phyloP scores from a whole-genome alignment of 2,888 invertebrate species.

The Andrena trimmerana region DNA sequence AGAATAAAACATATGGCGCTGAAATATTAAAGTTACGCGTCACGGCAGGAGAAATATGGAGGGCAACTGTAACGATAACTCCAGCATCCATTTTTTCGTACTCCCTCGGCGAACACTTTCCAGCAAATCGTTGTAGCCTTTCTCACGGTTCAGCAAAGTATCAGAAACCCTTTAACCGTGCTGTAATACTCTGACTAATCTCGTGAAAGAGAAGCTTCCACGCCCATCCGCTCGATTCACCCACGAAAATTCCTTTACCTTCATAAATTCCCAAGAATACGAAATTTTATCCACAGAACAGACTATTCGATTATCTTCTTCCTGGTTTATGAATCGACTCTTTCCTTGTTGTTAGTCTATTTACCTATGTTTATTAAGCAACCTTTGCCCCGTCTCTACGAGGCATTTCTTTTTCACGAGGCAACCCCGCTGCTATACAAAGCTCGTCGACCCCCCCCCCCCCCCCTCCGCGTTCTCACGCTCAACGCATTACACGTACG shows the following conservation, averaged over 20 bases:
- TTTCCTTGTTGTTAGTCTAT: background rate
- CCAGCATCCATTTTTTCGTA: background rate
- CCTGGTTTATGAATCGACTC: background rate
- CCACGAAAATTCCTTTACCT: background rate
- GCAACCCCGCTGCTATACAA: no score
- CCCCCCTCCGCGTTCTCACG: no score
- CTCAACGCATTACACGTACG: background rate
- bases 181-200: background rate
- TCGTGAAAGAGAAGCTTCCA: background rate
- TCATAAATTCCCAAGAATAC: background rate
- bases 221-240: background rate
- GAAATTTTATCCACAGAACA: background rate
- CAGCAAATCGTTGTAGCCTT: background rate
- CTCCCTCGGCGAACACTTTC: background rate
- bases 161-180: background rate
- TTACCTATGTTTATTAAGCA: background rate
- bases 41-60: background rate
- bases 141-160: background rate
- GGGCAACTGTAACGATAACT: constrained; percentile 2
- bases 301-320: background rate
- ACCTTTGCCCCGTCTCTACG: no score
- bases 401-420: no score
- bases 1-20: background rate
- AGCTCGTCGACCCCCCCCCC: no score
- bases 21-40: background rate